A percentile compares a stretch with the other conserved stretches of the same genome.
These are phyloP conservation scores for Cochlearius cochlearius DNA, from an alignment of 2,113 vertebrate genomes.

Conservation along the genomic window DNA sequence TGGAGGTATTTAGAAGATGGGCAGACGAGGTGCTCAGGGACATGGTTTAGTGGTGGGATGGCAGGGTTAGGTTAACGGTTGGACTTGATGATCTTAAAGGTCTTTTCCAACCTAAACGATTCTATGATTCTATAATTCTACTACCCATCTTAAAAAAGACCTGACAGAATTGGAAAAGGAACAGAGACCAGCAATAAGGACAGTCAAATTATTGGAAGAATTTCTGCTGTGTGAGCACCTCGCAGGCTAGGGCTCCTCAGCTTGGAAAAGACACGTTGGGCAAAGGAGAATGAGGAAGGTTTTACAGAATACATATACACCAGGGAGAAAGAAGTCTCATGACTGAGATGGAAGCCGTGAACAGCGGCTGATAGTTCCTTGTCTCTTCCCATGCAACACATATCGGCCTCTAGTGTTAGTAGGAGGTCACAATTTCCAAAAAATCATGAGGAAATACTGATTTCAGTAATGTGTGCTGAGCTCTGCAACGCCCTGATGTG, in stretches of 20 bases:
- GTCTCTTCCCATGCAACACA: not conserved
- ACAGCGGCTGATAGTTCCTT: not conserved
- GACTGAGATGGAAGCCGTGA: not conserved
- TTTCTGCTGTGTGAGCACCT: not conserved
- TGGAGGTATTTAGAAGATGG: too few relatives aligned
- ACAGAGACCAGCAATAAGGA: not conserved
- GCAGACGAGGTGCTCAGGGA: too few relatives aligned
- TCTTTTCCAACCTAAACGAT: too few relatives aligned
- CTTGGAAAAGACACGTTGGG: not conserved
- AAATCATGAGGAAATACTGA: not conserved
- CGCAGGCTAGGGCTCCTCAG: not conserved
- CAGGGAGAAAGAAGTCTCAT: not conserved
- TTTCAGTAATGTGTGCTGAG: not conserved
- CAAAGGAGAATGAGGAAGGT: not conserved
- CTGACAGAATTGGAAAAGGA: not conserved
- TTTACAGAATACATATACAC: not conserved
- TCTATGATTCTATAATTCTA: not conserved
- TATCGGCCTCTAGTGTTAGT: not conserved
- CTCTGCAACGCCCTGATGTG: not conserved
- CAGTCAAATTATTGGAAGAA: not conserved
- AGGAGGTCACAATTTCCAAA: not conserved
- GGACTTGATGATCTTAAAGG: too few relatives aligned
- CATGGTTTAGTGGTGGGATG: too few relatives aligned
- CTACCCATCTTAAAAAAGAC: not conserved
- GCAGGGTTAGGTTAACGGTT: too few relatives aligned